Evolutionary conservation across 1,140 invertebrate species (phyloP), one percentile per base, ranked within the genome.

Genomic region (Delia radicum): DNA sequence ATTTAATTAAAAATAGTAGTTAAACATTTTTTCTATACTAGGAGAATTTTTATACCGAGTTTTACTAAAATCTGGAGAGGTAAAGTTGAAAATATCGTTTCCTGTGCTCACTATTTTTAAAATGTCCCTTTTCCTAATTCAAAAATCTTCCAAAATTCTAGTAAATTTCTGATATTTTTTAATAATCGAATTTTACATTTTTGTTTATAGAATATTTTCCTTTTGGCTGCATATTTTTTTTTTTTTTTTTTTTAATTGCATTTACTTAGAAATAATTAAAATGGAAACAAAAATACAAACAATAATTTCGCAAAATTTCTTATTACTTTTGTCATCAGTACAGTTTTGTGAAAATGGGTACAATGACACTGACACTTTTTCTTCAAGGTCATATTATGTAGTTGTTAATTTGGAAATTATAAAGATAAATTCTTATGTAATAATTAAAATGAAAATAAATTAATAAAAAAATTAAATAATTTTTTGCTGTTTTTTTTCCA

Each of bases 351-450:
- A 21, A 55, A 24, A 24, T 55, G 48, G 18, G 48, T 55, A 55
- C 48, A 55, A 55, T 55, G 48, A 55, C 48, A 55, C 48, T 55
- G 48, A 55, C 48, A 55, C 48, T 55, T 55, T 55, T 55, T 55
- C 48, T n/a, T 55, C 48, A 55, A 55, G 48, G 48, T 55, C 48
- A 55, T n/a, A n/a, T n/a, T n/a, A n/a, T n/a, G n/a, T n/a, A n/a
- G n/a, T n/a, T n/a, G n/a, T n/a, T n/a, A n/a, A n/a, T n/a, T n/a
- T n/a, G n/a, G n/a, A n/a, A n/a, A n/a, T n/a, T n/a, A n/a, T n/a
- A n/a, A n/a, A n/a, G n/a, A n/a, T 37, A 37, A 37, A 7, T 37
- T 37, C 33, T 55, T 55, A 55, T 55, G 48, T n/a, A 55, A 55
- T 55, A 55, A 55, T 55, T 55, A 3, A 55, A 55, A 55, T 4